Evolutionary conservation across 1,140 invertebrate genomes (phyloP), one percentile per base, ranked within the genome.

Genomic region (Pseudoatta argentina): DNA sequence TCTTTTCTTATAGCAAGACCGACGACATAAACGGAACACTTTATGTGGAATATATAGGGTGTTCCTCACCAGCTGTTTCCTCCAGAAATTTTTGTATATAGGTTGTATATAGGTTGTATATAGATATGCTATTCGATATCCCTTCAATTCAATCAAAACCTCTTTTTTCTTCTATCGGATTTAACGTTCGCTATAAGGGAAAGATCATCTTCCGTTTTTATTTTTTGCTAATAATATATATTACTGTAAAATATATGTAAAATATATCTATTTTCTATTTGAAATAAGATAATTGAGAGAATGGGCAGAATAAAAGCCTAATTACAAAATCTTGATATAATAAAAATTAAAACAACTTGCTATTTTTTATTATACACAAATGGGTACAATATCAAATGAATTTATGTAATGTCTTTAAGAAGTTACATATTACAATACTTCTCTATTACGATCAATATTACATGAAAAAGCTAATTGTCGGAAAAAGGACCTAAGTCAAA

Each of bases 31-130:
- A 77, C 48, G n/a, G 71, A 71, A 27, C 51, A 64, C n/a, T 61
- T 85, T 61, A 24, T 61, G 53, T 59, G 57, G 16, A 77, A 75
- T 76, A 57, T 77, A 77, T 48, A 39, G 44, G 48, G 21, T 75
- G 48, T 77, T 18, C 4, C n/a, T 63, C n/a, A 0, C 2, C 7
- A 48, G 16, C n/a, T 16, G 18, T 16, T 21, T 53, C 16, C 30
- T 75, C 8, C 39, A 8, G 0, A 48, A 24, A 21, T 39, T 16
- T 24, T 14, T n/a, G 0, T 27, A 30, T 3, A 39, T 44, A n/a
- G 30, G 4, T 14, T n/a, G 0, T 27, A 30, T 3, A 39, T 44
- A n/a, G 30, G 4, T 44, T 39, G 14, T 30, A 30, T 30, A 30
- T 30, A 30, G 59, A 34, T 14, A 16, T 30, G 6, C 6, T 18